These are phyloP conservation scores for Eupeodes luniger DNA, from an alignment of 2,888 invertebrate species.

Conservation along the genomic window DNA sequence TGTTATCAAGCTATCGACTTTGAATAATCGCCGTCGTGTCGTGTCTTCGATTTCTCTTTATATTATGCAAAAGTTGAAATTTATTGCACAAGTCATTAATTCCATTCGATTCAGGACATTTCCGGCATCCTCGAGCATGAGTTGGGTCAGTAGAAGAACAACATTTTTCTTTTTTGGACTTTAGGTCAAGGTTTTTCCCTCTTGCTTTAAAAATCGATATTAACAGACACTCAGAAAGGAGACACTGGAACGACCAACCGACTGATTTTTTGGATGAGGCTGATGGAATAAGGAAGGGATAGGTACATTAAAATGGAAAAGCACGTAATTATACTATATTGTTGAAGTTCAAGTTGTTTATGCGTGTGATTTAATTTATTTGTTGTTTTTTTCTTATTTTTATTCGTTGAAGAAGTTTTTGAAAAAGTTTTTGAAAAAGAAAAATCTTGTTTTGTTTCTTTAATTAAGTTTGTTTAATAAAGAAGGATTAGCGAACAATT, in stretches of 20 bases:
- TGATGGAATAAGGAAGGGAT: not conserved
- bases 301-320: not conserved
- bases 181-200: conserved; percentile 63
- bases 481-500: not conserved
- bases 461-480: not conserved
- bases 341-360: not conserved
- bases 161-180: not conserved
- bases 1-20: not conserved
- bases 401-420: not conserved
- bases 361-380: not conserved
- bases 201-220: conserved; percentile 48
- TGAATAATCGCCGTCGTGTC: not conserved
- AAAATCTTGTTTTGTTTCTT: not conserved
- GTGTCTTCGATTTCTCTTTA: conserved; percentile 25
- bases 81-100: conserved; percentile 67
- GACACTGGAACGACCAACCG: not conserved
- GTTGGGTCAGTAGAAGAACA: conserved; percentile 41
- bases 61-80: conserved; percentile 54
- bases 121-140: conserved; percentile 45
- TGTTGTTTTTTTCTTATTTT: not conserved
- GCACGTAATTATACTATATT: not conserved
- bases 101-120: conserved; percentile 57
- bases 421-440: not conserved
- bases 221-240: conserved; percentile 15
- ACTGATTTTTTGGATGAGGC: not conserved